Conservation (phyloP, 2,113 vertebrate genomes). For the Otocyon megalotis region DNA sequence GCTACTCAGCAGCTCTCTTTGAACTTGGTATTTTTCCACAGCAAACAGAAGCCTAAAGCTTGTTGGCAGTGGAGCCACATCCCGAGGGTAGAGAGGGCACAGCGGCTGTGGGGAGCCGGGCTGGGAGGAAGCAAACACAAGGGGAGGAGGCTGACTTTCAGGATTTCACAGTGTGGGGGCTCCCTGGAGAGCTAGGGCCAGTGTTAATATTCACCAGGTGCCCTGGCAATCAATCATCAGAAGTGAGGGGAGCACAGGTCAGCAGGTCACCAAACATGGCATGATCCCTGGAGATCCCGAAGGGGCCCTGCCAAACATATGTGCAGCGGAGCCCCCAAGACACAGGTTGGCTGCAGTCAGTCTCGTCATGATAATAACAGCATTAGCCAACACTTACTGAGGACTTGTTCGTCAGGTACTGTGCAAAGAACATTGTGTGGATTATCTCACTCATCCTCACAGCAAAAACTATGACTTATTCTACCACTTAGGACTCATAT, state of each 20-base stretch:
- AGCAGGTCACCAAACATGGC: neutral
- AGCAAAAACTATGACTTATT: neutral
- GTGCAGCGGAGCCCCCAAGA: neutral
- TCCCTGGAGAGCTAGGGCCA: neutral
- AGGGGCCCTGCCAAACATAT: neutral
- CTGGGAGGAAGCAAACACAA: constrained; percentile 40
- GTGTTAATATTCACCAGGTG: constrained; percentile 17
- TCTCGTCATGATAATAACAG: accelerated
- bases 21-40: constrained; percentile 57
- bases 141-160: neutral
- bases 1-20: neutral
- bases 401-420: no score
- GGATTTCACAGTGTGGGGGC: neutral
- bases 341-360: neutral
- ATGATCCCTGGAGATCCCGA: neutral
- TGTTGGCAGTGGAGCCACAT: constrained; percentile 55
- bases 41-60: neutral
- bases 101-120: neutral
- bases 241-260: neutral
- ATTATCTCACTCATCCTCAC: neutral
- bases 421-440: neutral
- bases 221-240: neutral
- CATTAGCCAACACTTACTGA: neutral
- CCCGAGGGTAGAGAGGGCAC: constrained; percentile 50
- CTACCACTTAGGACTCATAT: neutral